A percentile compares a stretch with the other conserved stretches of the same genome.
phyloP scores from a whole-genome alignment of 1,140 invertebrate species.

The Drosophila pseudoananassae region DNA sequence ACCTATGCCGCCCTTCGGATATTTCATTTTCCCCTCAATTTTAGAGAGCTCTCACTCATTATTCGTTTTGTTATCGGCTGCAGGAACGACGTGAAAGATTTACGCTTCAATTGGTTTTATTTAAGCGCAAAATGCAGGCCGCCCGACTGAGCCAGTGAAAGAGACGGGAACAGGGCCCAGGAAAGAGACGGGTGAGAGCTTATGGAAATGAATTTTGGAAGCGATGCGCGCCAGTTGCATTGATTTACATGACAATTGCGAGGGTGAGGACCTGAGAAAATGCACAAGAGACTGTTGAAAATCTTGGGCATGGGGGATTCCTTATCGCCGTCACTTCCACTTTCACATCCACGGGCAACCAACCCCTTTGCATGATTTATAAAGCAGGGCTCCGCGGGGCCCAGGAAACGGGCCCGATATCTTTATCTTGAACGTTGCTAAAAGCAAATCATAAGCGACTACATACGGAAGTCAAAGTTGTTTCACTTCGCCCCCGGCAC shows the following conservation, averaged over 20 bases:
- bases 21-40: neutral
- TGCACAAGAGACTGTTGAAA: slow-evolving; percentile 35
- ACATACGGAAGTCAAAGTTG: slow-evolving; percentile 63
- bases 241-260: slow-evolving; percentile 77
- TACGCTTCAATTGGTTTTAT: slow-evolving; percentile 78
- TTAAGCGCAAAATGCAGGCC: slow-evolving; percentile 74
- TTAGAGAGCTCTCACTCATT: slow-evolving; percentile 41
- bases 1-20: slow-evolving; percentile 6
- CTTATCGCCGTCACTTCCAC: slow-evolving; percentile 36
- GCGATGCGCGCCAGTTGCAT: slow-evolving; percentile 61
- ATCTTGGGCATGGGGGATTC: slow-evolving; percentile 30
- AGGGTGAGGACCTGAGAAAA: slow-evolving; percentile 46
- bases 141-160: slow-evolving; percentile 3
- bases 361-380: slow-evolving; percentile 70
- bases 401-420: slow-evolving; percentile 56
- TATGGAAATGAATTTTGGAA: slow-evolving; percentile 70
- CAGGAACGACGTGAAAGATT: slow-evolving; percentile 68
- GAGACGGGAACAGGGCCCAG: neutral
- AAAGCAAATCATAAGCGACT: slow-evolving; percentile 75
- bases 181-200: slow-evolving; percentile 14
- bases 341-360: slow-evolving; percentile 33
- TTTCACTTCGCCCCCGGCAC: slow-evolving; percentile 2
- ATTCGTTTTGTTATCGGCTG: slow-evolving; percentile 62
- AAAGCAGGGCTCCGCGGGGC: slow-evolving; percentile 17
- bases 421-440: slow-evolving; percentile 58